A percentile compares a stretch with the other conserved stretches of the same genome.
Conservation (phyloP, 2,113 vertebrate genomes). For the Limanda limanda region DNA sequence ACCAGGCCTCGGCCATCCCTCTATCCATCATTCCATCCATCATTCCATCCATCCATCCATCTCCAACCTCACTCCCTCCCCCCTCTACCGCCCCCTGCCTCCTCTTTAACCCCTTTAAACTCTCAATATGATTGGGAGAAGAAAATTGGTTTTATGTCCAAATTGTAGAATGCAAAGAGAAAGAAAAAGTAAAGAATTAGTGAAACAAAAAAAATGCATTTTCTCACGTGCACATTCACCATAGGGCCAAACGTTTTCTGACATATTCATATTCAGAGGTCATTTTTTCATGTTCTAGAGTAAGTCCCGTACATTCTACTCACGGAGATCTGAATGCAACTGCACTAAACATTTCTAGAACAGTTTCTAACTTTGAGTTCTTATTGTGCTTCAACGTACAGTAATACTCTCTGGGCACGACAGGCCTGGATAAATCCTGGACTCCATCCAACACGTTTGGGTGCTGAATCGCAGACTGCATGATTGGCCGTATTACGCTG, state of each 20-base stretch:
- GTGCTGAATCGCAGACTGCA: neutral
- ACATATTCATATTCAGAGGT: neutral
- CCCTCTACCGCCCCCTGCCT: constrained; percentile 1
- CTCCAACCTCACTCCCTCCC: neutral
- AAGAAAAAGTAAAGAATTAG: constrained; percentile 5
- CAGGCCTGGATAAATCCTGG: neutral
- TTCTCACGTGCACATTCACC: neutral
- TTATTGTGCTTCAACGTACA: constrained; percentile 4
- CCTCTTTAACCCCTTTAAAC: constrained; percentile 58
- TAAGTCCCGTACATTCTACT: neutral
- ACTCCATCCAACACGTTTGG: neutral
- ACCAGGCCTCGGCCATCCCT: constrained; percentile 66
- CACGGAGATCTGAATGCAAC: too few species aligned
- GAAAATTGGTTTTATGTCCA: neutral
- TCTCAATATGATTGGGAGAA: neutral
- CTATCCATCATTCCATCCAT: constrained; percentile 4
- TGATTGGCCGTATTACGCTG: neutral
- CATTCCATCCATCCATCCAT: neutral
- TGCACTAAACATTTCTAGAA: neutral
- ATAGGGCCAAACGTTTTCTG: neutral
- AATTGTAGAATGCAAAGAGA: neutral
- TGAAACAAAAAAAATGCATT: neutral
- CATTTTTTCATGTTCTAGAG: neutral
- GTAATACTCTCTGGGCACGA: constrained; percentile 10
- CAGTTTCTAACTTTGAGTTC: neutral